These are phyloP conservation scores for Syngnathus typhle DNA, from an alignment of 2,113 vertebrate genomes.

Conservation along the genomic window DNA sequence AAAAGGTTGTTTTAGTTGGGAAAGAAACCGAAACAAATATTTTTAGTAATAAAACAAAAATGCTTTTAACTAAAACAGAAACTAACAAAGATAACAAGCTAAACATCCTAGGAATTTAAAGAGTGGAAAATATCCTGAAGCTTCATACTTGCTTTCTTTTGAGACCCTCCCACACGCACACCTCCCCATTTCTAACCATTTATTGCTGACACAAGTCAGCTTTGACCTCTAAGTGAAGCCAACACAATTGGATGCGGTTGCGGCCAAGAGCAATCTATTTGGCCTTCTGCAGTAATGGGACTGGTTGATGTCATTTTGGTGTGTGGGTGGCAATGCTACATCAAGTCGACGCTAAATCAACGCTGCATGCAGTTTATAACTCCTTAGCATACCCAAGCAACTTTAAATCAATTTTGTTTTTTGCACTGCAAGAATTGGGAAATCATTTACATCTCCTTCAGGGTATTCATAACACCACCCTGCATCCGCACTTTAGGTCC, in stretches of 20 bases:
- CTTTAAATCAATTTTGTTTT: slow-evolving; percentile 18
- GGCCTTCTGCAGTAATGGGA: slow-evolving; percentile 29
- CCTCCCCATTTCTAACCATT: neutral
- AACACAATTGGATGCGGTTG: slow-evolving; percentile 34
- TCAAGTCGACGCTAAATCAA: neutral
- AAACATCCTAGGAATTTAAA: slow-evolving; percentile 21
- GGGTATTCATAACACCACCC: slow-evolving; percentile 22
- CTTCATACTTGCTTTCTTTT: neutral
- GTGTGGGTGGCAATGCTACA: slow-evolving; percentile 25
- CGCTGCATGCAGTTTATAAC: neutral
- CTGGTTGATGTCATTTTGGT: slow-evolving; percentile 40
- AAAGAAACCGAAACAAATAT: too few species aligned
- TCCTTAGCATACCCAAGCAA: neutral
- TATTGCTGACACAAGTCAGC: slow-evolving; percentile 19
- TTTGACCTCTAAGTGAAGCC: slow-evolving; percentile 37
- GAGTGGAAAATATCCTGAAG: slow-evolving; percentile 46
- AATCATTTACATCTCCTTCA: slow-evolving; percentile 26
- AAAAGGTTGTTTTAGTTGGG: too few species aligned
- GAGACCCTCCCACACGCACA: neutral
- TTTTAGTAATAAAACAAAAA: too few species aligned
- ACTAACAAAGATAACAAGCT: slow-evolving; percentile 20
- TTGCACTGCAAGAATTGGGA: slow-evolving; percentile 8
- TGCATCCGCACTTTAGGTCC: slow-evolving; percentile 16
- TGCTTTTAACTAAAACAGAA: too few species aligned
- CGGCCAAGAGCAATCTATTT: slow-evolving; percentile 31